Evolutionary conservation across 2,888 invertebrate genomes (phyloP).

Genomic region (Conchocele bisecta): DNA sequence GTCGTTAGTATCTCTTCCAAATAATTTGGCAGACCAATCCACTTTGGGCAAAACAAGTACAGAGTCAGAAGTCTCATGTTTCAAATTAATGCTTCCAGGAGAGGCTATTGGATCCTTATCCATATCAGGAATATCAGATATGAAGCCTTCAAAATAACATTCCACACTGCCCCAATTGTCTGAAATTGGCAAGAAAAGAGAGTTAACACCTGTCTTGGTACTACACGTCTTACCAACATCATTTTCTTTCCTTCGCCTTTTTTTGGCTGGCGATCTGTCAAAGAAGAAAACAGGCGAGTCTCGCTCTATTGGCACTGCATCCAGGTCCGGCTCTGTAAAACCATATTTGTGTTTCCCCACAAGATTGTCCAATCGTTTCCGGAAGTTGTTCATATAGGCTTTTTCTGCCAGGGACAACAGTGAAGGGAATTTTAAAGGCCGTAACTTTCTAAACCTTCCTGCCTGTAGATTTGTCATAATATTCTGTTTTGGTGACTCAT

Average conservation of each 20-base stretch:
- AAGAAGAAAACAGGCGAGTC: too few relatives aligned
- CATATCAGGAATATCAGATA: background rate
- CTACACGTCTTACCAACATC: background rate
- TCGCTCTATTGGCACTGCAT: too few relatives aligned
- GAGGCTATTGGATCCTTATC: slow-evolving; percentile 1
- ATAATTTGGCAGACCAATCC: slow-evolving; percentile 10
- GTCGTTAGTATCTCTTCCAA: background rate
- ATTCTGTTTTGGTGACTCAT: slow-evolving; percentile 34
- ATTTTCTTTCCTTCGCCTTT: slow-evolving; percentile 33
- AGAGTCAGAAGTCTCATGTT: too few relatives aligned
- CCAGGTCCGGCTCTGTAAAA: too few relatives aligned
- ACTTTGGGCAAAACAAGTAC: too few relatives aligned
- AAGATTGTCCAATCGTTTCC: background rate
- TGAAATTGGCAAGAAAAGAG: background rate
- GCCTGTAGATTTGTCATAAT: background rate
- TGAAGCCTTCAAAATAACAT: slow-evolving; percentile 5
- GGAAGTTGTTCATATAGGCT: slow-evolving; percentile 28
- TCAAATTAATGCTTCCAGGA: slow-evolving; percentile 4
- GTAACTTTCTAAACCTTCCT: slow-evolving; percentile 19
- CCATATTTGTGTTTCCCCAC: too few relatives aligned
- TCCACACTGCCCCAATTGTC: slow-evolving; percentile 10
- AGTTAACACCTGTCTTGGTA: too few relatives aligned
- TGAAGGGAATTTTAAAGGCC: slow-evolving; percentile 41
- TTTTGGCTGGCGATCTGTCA: slow-evolving; percentile 51
- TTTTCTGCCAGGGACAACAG: slow-evolving; percentile 33